phyloP scores from a whole-genome alignment of 1,140 invertebrate genomes.

The Aphelenchoides besseyi region DNA sequence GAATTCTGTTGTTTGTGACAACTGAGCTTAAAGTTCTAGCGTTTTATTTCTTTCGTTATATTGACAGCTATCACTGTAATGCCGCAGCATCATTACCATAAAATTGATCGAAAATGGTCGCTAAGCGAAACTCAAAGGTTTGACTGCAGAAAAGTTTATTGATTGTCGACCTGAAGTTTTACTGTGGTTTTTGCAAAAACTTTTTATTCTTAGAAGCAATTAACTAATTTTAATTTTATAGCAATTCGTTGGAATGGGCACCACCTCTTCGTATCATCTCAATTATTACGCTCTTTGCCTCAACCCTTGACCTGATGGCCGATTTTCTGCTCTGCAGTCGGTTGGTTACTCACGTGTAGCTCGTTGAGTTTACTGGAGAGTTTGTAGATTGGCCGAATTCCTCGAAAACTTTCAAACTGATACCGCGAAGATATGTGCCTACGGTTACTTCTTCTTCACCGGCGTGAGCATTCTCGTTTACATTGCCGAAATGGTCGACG shows the following conservation, averaged over 20 bases:
- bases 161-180: background rate
- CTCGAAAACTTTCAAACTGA: conserved; percentile 58
- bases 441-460: conserved; percentile 62
- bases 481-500: conserved; percentile 54
- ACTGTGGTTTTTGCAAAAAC: background rate
- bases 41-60: too few relatives aligned
- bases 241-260: conserved; percentile 23
- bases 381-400: conserved; percentile 51
- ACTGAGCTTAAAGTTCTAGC: too few relatives aligned
- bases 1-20: too few relatives aligned
- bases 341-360: conserved; percentile 2
- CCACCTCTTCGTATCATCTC: conserved; percentile 58
- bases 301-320: conserved; percentile 60
- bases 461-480: conserved; percentile 58
- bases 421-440: conserved; percentile 51
- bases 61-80: too few relatives aligned
- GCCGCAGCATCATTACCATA: too few relatives aligned
- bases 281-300: conserved; percentile 58
- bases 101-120: conserved; percentile 8
- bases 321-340: conserved; percentile 55
- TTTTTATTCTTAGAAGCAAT: background rate
- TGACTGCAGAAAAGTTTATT: background rate
- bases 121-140: conserved; percentile 14
- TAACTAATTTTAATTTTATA: conserved; percentile 1
- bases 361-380: background rate